Evolutionary conservation across 2,113 vertebrate genomes (phyloP).

Genomic region (Triplophysa siluroides): DNA sequence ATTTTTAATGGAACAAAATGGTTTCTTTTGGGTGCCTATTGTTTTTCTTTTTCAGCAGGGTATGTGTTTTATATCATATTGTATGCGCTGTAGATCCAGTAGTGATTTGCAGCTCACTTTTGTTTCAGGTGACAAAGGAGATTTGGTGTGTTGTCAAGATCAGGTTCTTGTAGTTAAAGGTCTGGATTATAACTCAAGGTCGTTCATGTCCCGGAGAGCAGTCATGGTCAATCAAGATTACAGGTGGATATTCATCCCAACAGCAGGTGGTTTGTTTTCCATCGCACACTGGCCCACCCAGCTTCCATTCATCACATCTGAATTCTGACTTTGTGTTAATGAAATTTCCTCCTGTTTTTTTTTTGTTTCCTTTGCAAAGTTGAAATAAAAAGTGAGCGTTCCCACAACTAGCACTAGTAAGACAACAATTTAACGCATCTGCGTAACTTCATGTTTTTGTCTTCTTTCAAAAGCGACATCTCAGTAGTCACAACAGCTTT

Average conservation of each 20-base stretch:
- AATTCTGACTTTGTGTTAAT: neutral
- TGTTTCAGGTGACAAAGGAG: neutral
- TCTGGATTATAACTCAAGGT: slow-evolving; percentile 19
- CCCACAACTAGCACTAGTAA: neutral
- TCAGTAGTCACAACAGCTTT: neutral
- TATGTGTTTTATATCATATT: too few species aligned
- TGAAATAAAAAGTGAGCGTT: too few species aligned
- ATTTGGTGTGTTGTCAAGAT: neutral
- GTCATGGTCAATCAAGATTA: slow-evolving; percentile 36
- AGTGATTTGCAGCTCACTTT: neutral
- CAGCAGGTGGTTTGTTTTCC: neutral
- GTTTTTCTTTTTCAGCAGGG: too few species aligned
- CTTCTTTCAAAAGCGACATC: neutral
- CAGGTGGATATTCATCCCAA: slow-evolving; percentile 24
- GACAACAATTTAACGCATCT: neutral
- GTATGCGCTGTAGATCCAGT: too few species aligned
- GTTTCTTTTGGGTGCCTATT: too few species aligned
- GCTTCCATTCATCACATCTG: slow-evolving; percentile 1
- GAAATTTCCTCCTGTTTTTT: too few species aligned
- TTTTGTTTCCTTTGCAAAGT: too few species aligned
- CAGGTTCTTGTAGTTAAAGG: neutral
- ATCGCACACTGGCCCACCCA: neutral
- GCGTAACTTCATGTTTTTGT: too few species aligned
- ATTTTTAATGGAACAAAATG: too few species aligned
- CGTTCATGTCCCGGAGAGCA: slow-evolving; percentile 6